Evolutionary conservation across 1,140 invertebrate species (phyloP), one percentile per base, ranked within the genome.

Genomic region (Drosophila jambulina): DNA sequence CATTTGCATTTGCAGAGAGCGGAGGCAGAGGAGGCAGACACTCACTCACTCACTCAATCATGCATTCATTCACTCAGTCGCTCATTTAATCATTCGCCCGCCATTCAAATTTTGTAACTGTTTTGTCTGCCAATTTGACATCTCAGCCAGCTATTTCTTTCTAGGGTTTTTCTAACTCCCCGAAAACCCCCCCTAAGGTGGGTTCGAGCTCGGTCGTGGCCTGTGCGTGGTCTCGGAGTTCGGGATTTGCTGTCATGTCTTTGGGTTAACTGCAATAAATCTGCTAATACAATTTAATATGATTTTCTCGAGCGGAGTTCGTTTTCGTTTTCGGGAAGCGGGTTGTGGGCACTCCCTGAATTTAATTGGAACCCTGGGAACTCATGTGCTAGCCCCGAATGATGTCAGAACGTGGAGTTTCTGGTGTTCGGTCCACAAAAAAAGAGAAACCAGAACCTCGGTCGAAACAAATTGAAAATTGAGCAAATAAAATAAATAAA

Each of bases 231-330:
- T 64, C 29, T 17, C 38, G 69, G 45, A 59, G 60, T 25, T 56
- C 53, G 53, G 53, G 53, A 38, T 25, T 23, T 56, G 82, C 62
- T 85, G 81, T 84, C 81, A 85, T 63, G 82, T 85, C 65, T 77
- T 43, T 68, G 36, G 63, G 61, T 85, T 71, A 77, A 85, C 74
- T 80, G 82, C 77, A 84, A 84, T 84, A 84, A 84, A 84, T 84
- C 77, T 85, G 65, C 60, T 84, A 84, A 75, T 84, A 84, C 80
- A 84, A 85, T 84, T 84, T 84, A 80, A 85, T 84, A 84, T 64
- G 81, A 69, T 58, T 67, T 67, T 60, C 58, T 57, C 48, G 56
- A 63, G 58, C 25, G 23, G 25, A 36, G 60, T 65, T 48, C 34
- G 57, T 46, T 60, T 65, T 36, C 17, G 61, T 45, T 69, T 63